phyloP scores from a whole-genome alignment of 2,797 vertebrate species.

The Taenioides sp. region DNA sequence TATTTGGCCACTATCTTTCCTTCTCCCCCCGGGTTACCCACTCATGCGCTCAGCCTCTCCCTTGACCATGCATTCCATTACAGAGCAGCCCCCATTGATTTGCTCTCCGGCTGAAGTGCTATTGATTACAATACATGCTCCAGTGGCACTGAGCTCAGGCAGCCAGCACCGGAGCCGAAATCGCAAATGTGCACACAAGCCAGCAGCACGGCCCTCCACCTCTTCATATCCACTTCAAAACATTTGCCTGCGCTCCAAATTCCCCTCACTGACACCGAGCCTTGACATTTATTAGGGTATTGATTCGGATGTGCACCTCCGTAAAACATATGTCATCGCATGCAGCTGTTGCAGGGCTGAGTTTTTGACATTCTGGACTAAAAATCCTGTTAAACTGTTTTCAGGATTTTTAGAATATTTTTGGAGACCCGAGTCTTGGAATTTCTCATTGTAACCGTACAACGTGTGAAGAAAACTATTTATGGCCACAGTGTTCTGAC shows the following conservation, averaged over 20 bases:
- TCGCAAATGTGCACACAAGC: conserved; percentile 28
- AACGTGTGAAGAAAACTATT: background rate
- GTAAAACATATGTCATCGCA: conserved; percentile 28
- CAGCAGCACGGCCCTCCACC: conserved; percentile 13
- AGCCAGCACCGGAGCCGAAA: conserved; percentile 34
- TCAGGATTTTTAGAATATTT: background rate
- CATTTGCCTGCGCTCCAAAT: conserved; percentile 20
- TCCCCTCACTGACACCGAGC: conserved; percentile 24
- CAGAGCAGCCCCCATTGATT: conserved; percentile 72
- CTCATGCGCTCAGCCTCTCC: conserved; percentile 45
- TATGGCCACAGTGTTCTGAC: background rate
- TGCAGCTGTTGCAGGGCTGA: conserved; percentile 45
- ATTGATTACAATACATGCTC: conserved; percentile 76
- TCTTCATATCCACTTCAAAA: conserved; percentile 36
- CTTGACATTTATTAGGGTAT: conserved; percentile 42
- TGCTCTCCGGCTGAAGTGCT: conserved; percentile 76
- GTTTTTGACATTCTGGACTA: conserved; percentile 24
- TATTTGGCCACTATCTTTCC: conserved; percentile 47
- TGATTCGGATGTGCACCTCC: conserved; percentile 25
- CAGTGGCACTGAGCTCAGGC: conserved; percentile 56
- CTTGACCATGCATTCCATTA: conserved; percentile 69
- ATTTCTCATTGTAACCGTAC: background rate
- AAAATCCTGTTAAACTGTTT: background rate
- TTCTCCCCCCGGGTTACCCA: conserved; percentile 13
- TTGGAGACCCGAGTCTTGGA: background rate